phyloP scores from a whole-genome alignment of 2,888 invertebrate genomes.

The Ennomos erosarius region DNA sequence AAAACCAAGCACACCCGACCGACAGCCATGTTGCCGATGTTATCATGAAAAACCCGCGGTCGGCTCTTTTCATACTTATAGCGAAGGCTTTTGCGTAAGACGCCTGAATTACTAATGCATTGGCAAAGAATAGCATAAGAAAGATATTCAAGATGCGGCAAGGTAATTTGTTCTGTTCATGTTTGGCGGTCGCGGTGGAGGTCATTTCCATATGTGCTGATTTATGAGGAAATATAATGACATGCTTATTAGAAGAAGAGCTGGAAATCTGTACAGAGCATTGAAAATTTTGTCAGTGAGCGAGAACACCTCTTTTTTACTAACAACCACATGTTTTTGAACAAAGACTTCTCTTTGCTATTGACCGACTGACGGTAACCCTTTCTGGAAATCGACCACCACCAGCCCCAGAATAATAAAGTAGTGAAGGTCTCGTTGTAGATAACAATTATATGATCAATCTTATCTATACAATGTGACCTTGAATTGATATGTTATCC shows the following conservation, averaged over 20 bases:
- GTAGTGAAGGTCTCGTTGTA: too few species aligned
- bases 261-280: background rate
- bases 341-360: too few species aligned
- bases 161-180: conserved; percentile 35
- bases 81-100: conserved; percentile 71
- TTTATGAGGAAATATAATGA: conserved; percentile 7
- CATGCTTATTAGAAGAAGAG: conserved; percentile 1
- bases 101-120: conserved; percentile 63
- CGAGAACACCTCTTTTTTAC: too few species aligned
- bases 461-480: too few species aligned
- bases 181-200: conserved; percentile 22
- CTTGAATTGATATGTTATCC: too few species aligned
- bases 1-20: conserved; percentile 61
- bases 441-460: too few species aligned
- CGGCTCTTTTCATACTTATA: conserved; percentile 71
- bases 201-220: conserved; percentile 4
- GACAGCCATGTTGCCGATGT: conserved; percentile 66
- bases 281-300: too few species aligned
- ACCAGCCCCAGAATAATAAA: too few species aligned
- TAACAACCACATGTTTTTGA: too few species aligned
- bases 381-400: too few species aligned
- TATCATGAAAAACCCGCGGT: conserved; percentile 66
- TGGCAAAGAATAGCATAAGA: conserved; percentile 55
- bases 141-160: conserved; percentile 36
- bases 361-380: too few species aligned